Conservation (phyloP, 2,113 vertebrate species). For the Melanerpes aurifrons region DNA sequence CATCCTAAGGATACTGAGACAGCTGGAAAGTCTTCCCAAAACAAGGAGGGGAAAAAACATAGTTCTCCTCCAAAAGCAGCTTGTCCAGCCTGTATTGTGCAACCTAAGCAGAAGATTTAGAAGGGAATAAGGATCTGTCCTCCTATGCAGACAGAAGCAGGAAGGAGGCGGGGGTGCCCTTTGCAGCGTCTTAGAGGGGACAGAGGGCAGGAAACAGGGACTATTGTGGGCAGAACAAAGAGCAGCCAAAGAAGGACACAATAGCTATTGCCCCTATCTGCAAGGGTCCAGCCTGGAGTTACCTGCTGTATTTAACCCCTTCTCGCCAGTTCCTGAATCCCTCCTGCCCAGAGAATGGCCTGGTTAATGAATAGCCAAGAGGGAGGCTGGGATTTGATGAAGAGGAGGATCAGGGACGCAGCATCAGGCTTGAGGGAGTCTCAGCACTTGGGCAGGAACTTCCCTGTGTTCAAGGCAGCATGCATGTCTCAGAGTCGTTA, state of each 20-base stretch:
- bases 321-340: background rate
- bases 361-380: background rate
- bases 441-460: background rate
- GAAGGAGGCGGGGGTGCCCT: slow-evolving; percentile 48
- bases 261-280: background rate
- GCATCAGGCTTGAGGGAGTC: background rate
- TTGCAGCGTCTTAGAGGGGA: background rate
- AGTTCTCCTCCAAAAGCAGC: background rate
- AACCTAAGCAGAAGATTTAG: background rate
- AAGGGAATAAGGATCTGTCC: background rate
- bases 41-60: background rate
- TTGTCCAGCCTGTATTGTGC: background rate
- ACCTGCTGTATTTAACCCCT: slow-evolving; percentile 53
- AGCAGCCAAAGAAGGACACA: slow-evolving; percentile 16
- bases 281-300: background rate
- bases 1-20: background rate
- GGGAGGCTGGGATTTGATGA: no score
- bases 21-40: slow-evolving; percentile 17
- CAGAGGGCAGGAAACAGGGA: slow-evolving; percentile 56
- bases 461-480: fast-evolving
- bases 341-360: background rate
- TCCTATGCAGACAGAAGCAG: background rate
- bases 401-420: fast-evolving
- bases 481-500: background rate
- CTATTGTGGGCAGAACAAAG: slow-evolving; percentile 64